Conservation (phyloP, 2,888 invertebrate genomes). For the Augiades crinisus region DNA sequence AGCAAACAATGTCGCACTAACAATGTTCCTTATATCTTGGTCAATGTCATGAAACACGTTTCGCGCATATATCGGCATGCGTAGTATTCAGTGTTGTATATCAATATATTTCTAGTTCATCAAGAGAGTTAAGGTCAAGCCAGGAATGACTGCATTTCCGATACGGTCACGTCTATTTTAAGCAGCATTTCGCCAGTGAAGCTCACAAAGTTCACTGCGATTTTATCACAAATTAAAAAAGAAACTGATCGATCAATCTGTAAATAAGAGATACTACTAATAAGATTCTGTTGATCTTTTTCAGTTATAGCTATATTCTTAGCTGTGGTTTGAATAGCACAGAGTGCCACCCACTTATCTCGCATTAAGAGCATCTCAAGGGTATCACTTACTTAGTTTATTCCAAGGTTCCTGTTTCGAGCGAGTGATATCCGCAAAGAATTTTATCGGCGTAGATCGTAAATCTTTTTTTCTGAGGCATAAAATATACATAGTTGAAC, state of each 20-base stretch:
- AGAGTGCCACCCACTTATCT: background rate
- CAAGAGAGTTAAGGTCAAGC: background rate
- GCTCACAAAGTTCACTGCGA: too few species aligned
- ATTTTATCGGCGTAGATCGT: too few species aligned
- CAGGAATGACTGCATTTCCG: background rate
- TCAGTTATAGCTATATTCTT: background rate
- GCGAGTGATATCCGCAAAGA: background rate
- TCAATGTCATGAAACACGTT: constrained; percentile 18
- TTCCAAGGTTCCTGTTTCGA: background rate
- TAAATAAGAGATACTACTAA: background rate
- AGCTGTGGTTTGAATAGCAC: background rate
- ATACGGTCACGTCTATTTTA: background rate
- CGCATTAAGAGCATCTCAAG: background rate
- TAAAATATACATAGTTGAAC: too few species aligned
- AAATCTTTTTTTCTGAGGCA: too few species aligned
- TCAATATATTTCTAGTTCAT: background rate
- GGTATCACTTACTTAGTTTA: background rate
- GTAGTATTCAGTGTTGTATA: background rate
- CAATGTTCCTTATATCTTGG: constrained; percentile 11
- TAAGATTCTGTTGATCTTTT: background rate
- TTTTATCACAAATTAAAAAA: too few species aligned
- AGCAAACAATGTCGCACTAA: background rate
- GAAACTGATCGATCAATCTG: too few species aligned
- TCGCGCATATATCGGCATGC: constrained; percentile 7
- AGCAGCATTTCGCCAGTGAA: background rate